These are phyloP conservation scores for Pseudachorutes palmiensis DNA, from an alignment of 1,140 invertebrate genomes.

Conservation along the genomic window DNA sequence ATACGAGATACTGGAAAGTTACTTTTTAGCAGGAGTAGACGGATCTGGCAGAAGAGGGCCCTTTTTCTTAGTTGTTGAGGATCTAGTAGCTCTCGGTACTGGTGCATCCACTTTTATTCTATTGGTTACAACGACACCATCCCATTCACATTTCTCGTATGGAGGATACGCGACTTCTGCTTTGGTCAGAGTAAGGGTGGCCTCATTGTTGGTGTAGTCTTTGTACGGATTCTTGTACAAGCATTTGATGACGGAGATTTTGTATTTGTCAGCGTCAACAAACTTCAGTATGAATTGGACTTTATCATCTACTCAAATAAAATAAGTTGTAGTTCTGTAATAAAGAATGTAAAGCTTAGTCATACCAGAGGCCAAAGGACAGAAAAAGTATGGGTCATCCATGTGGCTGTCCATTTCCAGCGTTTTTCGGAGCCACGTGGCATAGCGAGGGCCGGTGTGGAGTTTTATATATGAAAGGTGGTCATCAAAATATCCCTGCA, in stretches of 20 bases:
- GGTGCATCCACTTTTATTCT: no score
- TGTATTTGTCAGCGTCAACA: neutral
- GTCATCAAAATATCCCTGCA: neutral
- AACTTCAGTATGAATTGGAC: neutral
- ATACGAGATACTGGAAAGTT: neutral
- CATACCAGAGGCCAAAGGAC: constrained; percentile 8
- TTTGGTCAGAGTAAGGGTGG: no score
- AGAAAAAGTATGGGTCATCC: neutral
- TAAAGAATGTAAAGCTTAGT: no score
- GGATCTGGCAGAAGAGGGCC: no score
- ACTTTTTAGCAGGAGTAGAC: no score
- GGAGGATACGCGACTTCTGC: no score
- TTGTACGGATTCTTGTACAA: neutral
- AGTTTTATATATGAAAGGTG: neutral
- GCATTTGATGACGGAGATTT: neutral
- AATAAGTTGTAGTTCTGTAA: neutral
- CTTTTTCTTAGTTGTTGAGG: no score
- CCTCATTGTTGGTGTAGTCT: neutral
- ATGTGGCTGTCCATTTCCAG: constrained; percentile 5
- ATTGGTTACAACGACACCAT: no score
- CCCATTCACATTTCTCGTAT: no score
- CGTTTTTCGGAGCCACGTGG: neutral
- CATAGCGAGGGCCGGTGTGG: constrained; percentile 27
- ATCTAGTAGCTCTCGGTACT: no score
- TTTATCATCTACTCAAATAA: neutral